Evolutionary conservation across 2,888 invertebrate genomes (phyloP).

Genomic region (Liodrosophila aerea): DNA sequence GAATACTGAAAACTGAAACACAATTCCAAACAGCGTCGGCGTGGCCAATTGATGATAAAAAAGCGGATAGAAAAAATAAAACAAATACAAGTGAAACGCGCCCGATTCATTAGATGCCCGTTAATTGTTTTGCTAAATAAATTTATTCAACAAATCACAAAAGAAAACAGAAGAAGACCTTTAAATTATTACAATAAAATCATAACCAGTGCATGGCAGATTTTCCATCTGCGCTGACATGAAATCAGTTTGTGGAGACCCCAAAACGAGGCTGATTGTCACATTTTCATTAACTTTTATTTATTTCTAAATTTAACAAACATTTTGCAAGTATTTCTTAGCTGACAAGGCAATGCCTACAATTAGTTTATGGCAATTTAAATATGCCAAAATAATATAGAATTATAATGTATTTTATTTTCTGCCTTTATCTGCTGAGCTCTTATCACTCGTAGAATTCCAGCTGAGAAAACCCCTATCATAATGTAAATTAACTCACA

Average conservation of each 20-base stretch:
- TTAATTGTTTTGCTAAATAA: conserved; percentile 54
- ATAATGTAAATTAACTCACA: no score
- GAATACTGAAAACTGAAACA: conserved; percentile 26
- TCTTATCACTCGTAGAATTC: no score
- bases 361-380: no score
- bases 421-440: no score
- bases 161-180: conserved; percentile 9
- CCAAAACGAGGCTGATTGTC: conserved; percentile 1
- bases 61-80: conserved; percentile 12
- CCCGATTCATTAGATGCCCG: conserved; percentile 47
- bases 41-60: conserved; percentile 8
- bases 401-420: no score
- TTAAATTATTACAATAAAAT: conserved; percentile 26
- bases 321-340: neutral
- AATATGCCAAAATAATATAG: no score
- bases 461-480: no score
- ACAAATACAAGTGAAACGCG: conserved; percentile 16
- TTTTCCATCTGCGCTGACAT: conserved; percentile 10
- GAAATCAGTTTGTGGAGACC: conserved; percentile 39
- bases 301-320: conserved; percentile 3
- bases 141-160: conserved; percentile 15
- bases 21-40: conserved; percentile 8
- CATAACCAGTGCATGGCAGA: neutral
- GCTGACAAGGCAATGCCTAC: no score
- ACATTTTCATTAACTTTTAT: no score